Conservation (phyloP, 2,888 invertebrate species). For the Xestobium rufovillosum region DNA sequence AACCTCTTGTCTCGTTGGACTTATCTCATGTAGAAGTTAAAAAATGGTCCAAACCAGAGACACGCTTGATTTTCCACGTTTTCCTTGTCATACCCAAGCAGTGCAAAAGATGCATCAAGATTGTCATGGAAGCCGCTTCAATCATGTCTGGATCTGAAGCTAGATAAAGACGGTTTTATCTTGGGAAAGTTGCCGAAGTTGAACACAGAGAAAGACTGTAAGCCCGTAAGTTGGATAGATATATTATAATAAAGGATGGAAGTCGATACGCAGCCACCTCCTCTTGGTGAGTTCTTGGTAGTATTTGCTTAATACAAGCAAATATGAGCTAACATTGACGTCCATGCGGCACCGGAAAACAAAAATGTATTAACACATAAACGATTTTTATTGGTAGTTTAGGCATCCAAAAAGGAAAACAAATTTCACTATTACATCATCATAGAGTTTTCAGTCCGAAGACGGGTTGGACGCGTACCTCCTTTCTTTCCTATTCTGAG, state of each 20-base stretch:
- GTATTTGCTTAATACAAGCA: conserved; percentile 2
- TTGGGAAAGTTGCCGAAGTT: conserved; percentile 4
- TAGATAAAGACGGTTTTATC: too few species aligned
- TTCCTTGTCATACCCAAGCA: conserved; percentile 3
- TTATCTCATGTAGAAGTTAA: conserved; percentile 2
- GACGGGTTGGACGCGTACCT: too few species aligned
- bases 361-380: conserved; percentile 2
- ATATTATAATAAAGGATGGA: too few species aligned
- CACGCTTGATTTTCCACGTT: conserved; percentile 1
- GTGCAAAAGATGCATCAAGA: conserved; percentile 6
- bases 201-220: conserved; percentile 5
- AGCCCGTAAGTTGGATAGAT: conserved; percentile 1
- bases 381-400: background rate
- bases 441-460: too few species aligned
- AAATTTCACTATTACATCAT: conserved; percentile 6
- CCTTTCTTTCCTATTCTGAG: too few species aligned
- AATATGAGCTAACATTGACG: conserved; percentile 4
- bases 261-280: conserved; percentile 7
- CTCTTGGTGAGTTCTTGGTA: conserved; percentile 5
- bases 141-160: conserved; percentile 6
- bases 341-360: conserved; percentile 3
- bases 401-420: conserved; percentile 1
- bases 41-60: background rate
- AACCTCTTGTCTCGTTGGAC: background rate
- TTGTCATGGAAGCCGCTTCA: conserved; percentile 5